Conservation (phyloP, 1,140 invertebrate species). For the Trichogramma pretiosum region DNA sequence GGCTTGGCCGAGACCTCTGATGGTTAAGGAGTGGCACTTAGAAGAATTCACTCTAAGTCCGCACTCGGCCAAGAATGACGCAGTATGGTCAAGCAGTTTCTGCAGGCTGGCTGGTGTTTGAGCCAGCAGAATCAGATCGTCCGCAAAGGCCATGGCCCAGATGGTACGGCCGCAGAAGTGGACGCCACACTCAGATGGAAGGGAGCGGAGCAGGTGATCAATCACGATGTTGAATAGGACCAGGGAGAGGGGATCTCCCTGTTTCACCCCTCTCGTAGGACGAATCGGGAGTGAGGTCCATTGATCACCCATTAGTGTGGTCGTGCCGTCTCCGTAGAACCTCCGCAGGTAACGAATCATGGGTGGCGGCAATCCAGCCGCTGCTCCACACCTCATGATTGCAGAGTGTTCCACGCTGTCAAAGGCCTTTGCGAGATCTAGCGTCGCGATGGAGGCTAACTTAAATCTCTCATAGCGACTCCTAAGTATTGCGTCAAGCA, state of each 20-base stretch:
- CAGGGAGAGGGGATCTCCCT: conserved; percentile 44
- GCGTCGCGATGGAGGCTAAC: not conserved
- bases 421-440: not conserved
- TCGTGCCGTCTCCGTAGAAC: not conserved
- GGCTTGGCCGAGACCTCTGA: conserved; percentile 22
- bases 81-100: not conserved
- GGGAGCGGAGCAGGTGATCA: conserved; percentile 27
- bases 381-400: not conserved
- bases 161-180: conserved; percentile 14
- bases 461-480: not conserved
- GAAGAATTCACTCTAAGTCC: conserved; percentile 28
- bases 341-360: not conserved
- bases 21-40: conserved; percentile 30
- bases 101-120: conserved; percentile 23
- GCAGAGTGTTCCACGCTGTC: not conserved
- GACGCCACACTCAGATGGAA: conserved; percentile 24
- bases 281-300: not conserved
- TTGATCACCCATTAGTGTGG: not conserved
- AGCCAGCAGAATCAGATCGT: conserved; percentile 35
- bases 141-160: conserved; percentile 33
- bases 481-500: conserved; percentile 4
- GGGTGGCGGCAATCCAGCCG: not conserved
- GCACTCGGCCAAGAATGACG: conserved; percentile 9
- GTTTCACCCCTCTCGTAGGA: conserved; percentile 35
- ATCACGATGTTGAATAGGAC: conserved; percentile 45